phyloP scores from a whole-genome alignment of 35 echinoderm and acorn worm species.

The Ophioderma brevispina region DNA sequence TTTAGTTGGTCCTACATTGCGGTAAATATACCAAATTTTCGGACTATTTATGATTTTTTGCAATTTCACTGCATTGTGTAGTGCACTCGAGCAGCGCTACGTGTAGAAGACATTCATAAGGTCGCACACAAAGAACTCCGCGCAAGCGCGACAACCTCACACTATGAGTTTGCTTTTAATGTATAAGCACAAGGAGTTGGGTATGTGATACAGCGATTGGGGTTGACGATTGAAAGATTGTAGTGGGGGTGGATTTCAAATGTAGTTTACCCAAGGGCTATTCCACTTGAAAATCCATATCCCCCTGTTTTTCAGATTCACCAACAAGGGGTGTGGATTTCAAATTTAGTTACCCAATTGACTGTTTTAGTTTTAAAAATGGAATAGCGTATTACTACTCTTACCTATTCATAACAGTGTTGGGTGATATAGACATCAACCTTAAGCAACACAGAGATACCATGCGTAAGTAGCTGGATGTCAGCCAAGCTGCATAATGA shows the following conservation, averaged over 20 bases:
- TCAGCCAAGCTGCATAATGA: slow-evolving; percentile 62
- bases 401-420: slow-evolving; percentile 67
- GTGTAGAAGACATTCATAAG: too few species aligned
- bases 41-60: too few species aligned
- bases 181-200: too few species aligned
- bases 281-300: neutral
- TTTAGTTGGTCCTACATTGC: too few species aligned
- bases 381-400: neutral
- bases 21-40: too few species aligned
- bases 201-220: too few species aligned
- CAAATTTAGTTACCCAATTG: neutral
- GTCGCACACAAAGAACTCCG: too few species aligned
- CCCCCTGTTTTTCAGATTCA: neutral
- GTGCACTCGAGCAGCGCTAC: too few species aligned
- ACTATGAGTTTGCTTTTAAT: too few species aligned
- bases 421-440: slow-evolving; percentile 62
- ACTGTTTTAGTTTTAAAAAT: neutral
- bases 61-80: too few species aligned
- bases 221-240: neutral
- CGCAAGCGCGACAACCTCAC: too few species aligned
- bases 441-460: slow-evolving; percentile 77
- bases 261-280: neutral
- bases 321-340: neutral
- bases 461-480: slow-evolving; percentile 78
- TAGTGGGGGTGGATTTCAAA: neutral